Percentiles rank a stretch among this genome's conserved stretches.
These are phyloP conservation scores for crab-eating macaque (Macaca fascicularis) DNA, from an alignment of 2,113 vertebrate genomes.

Conservation along the genomic window T2T-MFA8v1.1 NC_088388.1:91715001-91715500, in stretches of 20 bases:
- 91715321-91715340: conserved; percentile 43
- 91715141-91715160: conserved; percentile 72
- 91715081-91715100: conserved; percentile 30
- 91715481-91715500: not conserved
- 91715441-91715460: conserved; percentile 40
- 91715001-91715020: not conserved
- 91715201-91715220: conserved; percentile 65
- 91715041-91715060: conserved; percentile 48
- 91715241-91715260: conserved; percentile 68
- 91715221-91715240: conserved; percentile 69
- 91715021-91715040: not conserved
- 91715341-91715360: not conserved
- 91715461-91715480: not conserved
- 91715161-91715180: conserved; percentile 69
- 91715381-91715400: not conserved
- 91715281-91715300: conserved; percentile 46
- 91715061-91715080: conserved; percentile 30
- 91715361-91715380: not conserved
- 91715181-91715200: conserved; percentile 78
- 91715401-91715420: conserved; percentile 37
- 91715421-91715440: conserved; percentile 55
- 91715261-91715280: conserved; percentile 61
- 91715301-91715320: conserved; percentile 50
- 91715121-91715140: conserved; percentile 63
- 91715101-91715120: conserved; percentile 69